phyloP scores from a whole-genome alignment of 1,140 invertebrate species.

The Scylla paramamosain region DNA sequence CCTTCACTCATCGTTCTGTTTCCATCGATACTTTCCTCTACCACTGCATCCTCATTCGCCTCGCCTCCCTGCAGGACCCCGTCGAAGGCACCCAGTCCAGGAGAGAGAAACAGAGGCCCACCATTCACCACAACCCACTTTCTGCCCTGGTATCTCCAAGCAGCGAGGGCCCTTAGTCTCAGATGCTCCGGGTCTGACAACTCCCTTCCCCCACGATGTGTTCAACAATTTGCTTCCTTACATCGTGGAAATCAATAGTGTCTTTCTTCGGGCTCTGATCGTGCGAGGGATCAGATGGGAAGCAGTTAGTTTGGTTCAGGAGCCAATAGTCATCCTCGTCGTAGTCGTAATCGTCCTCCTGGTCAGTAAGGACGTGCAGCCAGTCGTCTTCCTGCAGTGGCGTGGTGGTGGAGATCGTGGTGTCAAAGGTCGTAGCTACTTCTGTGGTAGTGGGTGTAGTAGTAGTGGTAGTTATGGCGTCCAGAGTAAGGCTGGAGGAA shows the following conservation, averaged over 20 bases:
- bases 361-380: background rate
- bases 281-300: background rate
- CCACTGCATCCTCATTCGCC: background rate
- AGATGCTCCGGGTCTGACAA: slow-evolving; percentile 55
- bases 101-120: too few species aligned
- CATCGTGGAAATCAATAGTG: slow-evolving; percentile 30
- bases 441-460: background rate
- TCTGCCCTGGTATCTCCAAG: background rate
- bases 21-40: background rate
- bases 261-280: slow-evolving; percentile 30
- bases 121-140: too few species aligned
- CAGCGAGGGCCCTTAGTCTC: slow-evolving; percentile 30
- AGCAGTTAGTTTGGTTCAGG: background rate
- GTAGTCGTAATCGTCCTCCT: background rate
- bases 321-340: background rate
- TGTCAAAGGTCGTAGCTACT: background rate
- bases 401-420: background rate
- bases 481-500: background rate
- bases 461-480: background rate
- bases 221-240: slow-evolving; percentile 34
- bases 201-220: background rate
- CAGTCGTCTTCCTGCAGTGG: background rate
- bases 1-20: too few species aligned
- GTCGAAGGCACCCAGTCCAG: too few species aligned
- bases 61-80: background rate